Evolutionary conservation across 2,797 vertebrate genomes (phyloP).

Genomic region (Podarcis lilfordi): DNA sequence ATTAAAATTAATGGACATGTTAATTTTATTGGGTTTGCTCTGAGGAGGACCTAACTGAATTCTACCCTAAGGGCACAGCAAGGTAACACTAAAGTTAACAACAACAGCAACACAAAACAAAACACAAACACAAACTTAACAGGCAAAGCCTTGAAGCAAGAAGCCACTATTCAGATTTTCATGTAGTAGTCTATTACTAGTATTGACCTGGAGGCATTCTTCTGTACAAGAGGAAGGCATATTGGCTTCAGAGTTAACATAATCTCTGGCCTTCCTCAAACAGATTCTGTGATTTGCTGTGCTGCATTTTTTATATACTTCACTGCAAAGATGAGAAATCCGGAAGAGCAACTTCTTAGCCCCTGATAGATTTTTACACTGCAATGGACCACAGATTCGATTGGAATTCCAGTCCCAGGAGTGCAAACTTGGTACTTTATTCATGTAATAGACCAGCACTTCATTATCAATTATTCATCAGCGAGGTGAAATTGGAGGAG

Average conservation of each 20-base stretch:
- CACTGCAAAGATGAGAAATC: conserved; percentile 53
- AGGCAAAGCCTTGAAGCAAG: neutral
- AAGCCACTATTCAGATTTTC: neutral
- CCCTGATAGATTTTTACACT: conserved; percentile 56
- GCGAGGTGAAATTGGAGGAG: conserved; percentile 54
- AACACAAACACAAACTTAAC: no score
- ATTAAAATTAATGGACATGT: no score
- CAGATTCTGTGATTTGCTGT: conserved; percentile 36
- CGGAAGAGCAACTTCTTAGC: conserved; percentile 48
- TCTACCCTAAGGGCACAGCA: neutral
- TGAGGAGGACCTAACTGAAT: no score
- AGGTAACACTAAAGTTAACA: neutral
- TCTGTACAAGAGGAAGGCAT: conserved; percentile 43
- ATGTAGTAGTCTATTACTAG: conserved; percentile 5
- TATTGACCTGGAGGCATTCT: conserved; percentile 27
- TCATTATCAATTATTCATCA: conserved; percentile 76
- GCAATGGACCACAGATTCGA: conserved; percentile 62
- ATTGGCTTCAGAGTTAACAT: conserved; percentile 47
- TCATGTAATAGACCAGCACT: conserved; percentile 59
- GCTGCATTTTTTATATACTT: conserved; percentile 50
- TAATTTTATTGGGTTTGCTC: no score
- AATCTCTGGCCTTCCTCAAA: conserved; percentile 57
- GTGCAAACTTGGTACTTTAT: conserved; percentile 64
- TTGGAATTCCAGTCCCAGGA: conserved; percentile 58
- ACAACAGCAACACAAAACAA: no score